phyloP scores from a whole-genome alignment of 2,797 vertebrate species.

The Leptatherina wallacei region DNA sequence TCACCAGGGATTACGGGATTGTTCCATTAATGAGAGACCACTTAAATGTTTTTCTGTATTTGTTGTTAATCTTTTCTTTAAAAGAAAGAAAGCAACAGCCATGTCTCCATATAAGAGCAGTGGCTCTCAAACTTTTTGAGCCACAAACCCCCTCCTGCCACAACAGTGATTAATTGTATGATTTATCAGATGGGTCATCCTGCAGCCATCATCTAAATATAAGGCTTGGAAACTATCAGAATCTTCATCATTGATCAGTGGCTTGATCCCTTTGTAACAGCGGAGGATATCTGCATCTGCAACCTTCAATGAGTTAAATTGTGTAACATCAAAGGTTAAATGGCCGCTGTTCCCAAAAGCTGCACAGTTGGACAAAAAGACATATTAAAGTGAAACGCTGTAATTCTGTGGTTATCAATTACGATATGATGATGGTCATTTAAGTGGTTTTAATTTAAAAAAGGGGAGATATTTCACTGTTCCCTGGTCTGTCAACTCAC shows the following conservation, averaged over 20 bases:
- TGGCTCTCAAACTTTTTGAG: no score
- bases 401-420: background rate
- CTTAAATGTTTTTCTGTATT: no score
- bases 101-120: no score
- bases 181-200: no score
- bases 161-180: no score
- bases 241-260: background rate
- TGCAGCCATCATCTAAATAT: no score
- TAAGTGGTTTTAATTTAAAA: background rate
- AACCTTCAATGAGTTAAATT: conserved; percentile 47
- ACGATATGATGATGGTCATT: background rate
- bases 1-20: no score
- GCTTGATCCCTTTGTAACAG: conserved; percentile 2
- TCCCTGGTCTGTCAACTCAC: background rate
- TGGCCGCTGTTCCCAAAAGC: background rate
- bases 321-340: conserved; percentile 45
- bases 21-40: no score
- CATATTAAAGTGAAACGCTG: accelerated
- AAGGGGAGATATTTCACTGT: background rate
- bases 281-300: conserved; percentile 4
- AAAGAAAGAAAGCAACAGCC: no score
- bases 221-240: no score
- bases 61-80: no score
- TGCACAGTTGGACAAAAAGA: background rate
- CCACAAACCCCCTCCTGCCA: no score